Base-by-base conservation (phyloP, 2,888 invertebrate species). In the Latheticus oryzae region DNA sequence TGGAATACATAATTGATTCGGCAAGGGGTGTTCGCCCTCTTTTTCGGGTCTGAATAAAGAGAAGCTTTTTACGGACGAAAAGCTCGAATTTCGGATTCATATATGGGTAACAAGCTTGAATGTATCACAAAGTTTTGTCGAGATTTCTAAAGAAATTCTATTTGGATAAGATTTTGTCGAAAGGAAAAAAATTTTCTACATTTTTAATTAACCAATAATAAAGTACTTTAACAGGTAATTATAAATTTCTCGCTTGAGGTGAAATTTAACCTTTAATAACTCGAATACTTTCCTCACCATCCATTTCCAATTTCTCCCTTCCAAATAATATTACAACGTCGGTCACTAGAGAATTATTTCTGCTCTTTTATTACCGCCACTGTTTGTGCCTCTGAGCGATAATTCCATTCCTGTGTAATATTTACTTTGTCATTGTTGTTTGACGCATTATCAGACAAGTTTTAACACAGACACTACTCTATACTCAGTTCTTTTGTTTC, bases 1-100 rank as follows among this genome's bases (percentile, higher is more conserved):
- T 51, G 51, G 51, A 51, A 51, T 51, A 51, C 51, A 51, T 51
- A 38, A 51, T 40, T 51, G 51, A 51, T 51, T 51, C 17, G 16
- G 8, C 23, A 40, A 26, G 12, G 42, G 24, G 47, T 11, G 23
- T 45, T 9, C 35, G 15, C 23, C 26, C 24, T 42, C 42, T 13
- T 15, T 23, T 3, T 1, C 21, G n/a, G 8, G 26, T n/a, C n/a
- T n/a, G n/a, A 42, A 15, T 42, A 28, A 24, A 30, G 30, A 43
- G 28, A 8, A 30, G 43, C 43, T 43, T 43, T 42, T 43, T 43
- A 17, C 16, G 43, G 28, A 13, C 23, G 38, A 38, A 19, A 28
- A 23, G 5, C 15, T 16, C 24, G 26, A 37, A 48, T 48, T 37
- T 48, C 3, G 11, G 15, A 48, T 48, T 48, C 48, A 48, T 48